These are phyloP conservation scores for Lasiurus cinereus DNA, from an alignment of 2,113 vertebrate species.

Conservation along the genomic window DNA sequence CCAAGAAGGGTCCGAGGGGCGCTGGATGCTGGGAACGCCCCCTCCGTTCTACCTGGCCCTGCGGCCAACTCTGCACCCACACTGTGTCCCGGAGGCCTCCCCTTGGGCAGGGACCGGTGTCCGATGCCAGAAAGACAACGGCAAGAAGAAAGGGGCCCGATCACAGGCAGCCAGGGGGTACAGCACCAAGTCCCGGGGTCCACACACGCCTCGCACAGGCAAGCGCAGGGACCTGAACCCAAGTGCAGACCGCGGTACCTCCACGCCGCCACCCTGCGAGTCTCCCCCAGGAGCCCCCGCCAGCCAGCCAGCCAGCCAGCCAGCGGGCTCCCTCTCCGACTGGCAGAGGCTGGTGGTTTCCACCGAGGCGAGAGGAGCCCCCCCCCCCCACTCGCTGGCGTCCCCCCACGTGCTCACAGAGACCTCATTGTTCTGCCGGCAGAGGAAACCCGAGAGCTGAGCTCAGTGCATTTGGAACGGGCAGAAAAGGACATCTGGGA, in stretches of 20 bases:
- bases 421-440: constrained; percentile 69
- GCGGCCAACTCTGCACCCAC: neutral
- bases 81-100: neutral
- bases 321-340: neutral
- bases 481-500: constrained; percentile 82
- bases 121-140: neutral
- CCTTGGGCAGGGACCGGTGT: neutral
- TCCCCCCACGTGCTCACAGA: constrained; percentile 57
- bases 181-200: neutral
- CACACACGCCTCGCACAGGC: rapidly evolving
- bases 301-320: no score
- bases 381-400: neutral
- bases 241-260: neutral
- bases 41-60: neutral
- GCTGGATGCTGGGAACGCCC: neutral
- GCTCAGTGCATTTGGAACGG: constrained; percentile 69
- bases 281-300: neutral
- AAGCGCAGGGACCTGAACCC: neutral
- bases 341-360: neutral
- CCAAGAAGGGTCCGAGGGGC: neutral
- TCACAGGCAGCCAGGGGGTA: neutral
- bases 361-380: constrained; percentile 54
- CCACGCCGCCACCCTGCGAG: neutral
- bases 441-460: constrained; percentile 64
- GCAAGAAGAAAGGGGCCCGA: neutral